Evolutionary conservation across 2,888 invertebrate genomes (phyloP), one percentile per base, ranked within the genome.

Genomic region (Phengaris alcon): DNA sequence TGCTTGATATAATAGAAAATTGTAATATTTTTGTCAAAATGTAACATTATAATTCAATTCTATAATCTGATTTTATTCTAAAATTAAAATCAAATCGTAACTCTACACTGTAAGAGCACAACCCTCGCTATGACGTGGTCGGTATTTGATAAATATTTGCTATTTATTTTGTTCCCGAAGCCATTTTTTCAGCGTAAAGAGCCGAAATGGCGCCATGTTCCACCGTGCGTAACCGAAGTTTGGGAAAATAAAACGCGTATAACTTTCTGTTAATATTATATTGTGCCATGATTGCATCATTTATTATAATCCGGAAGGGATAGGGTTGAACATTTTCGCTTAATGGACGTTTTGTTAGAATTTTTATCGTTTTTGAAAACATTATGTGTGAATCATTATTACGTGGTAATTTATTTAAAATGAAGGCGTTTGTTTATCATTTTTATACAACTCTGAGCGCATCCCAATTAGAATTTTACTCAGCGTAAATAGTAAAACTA

Each of bases 211-310:
- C 87, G 83, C 82, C 82, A 83, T 82, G 82, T 84, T 82, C 84
- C 86, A 84, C 81, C 86, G 81, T 84, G 86, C 87, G 87, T 81
- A 84, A 84, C 88, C 86, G 85, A 88, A 91, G 87, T 91, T 91
- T 88, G 86, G 88, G 85, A 90, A 93, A 91, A 91, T 91, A 92
- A 93, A 92, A 90, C 88, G 86, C 90, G 90, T 91, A 93, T 93
- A 92, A 93, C 93, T 93, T 93, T 92, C 90, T 90, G 92, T 91
- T 93, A 92, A 91, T 93, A 92, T 93, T 91, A 93, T 93, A 93
- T 91, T 91, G 92, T 91, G 90, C 89, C 90, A 93, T 93, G 92
- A 93, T 93, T 91, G 87, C 90, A 87, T 87, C 92, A 91, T 93
- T 93, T 93, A 92, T 93, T 92, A 93, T 90, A 88, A 91, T 90